phyloP scores from a whole-genome alignment of 1,140 invertebrate species.

The Cotesia typhae region DNA sequence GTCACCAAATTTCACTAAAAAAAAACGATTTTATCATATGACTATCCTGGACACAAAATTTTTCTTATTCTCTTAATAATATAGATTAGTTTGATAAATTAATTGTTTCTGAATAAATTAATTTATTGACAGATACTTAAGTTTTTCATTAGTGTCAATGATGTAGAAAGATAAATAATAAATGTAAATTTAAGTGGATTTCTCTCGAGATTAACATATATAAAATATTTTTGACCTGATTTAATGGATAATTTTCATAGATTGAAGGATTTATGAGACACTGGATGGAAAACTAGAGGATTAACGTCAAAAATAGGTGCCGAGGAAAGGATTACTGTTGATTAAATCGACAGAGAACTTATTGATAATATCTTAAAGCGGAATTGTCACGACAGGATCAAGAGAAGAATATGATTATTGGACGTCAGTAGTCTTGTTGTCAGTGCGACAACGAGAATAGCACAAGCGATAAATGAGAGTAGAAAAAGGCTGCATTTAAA shows the following conservation, averaged over 20 bases:
- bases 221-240: neutral
- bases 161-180: no score
- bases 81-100: no score
- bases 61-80: no score
- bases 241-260: no score
- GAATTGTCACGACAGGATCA: neutral
- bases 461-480: neutral
- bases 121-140: no score
- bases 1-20: no score
- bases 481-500: neutral
- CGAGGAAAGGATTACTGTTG: constrained; percentile 44
- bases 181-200: no score
- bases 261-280: constrained; percentile 31
- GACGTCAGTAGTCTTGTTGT: neutral
- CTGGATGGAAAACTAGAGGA: constrained; percentile 39
- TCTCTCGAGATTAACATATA: constrained; percentile 34
- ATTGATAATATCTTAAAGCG: constrained; percentile 4
- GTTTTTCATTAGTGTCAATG: no score
- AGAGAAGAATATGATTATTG: neutral
- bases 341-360: constrained; percentile 23
- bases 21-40: no score
- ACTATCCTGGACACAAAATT: no score
- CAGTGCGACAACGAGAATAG: neutral
- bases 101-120: no score
- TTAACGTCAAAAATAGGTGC: constrained; percentile 44